Base-by-base conservation (phyloP, 2,797 vertebrate genomes). In the Lithobates sylvaticus region DNA sequence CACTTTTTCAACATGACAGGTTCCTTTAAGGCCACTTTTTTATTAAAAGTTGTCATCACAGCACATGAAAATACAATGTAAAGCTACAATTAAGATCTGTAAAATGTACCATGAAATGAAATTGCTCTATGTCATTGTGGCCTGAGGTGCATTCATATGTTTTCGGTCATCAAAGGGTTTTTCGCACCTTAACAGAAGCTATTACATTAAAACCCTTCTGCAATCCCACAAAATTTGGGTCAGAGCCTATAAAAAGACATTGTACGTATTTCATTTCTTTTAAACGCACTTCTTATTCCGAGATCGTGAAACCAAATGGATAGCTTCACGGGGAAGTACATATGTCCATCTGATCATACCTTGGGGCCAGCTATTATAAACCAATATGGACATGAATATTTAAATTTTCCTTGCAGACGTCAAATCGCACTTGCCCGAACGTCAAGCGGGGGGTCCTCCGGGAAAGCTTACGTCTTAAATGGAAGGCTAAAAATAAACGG, bases 281-380 rank as follows among this genome's bases (percentile, higher is more conserved):
- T 27, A 26, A 23, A n/a, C 5, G 9, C 18, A 27, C 15, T 71
- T 12, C 47, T 34, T 70, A 26, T 32, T 61, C n/a, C 73, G 26
- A 76, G 10, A 32, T 76, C 39, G 65, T 81, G 44, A 80, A 67
- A 67, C 27, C 27, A 26, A 47, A 74, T 13, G 71, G 23, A 69
- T 16, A 67, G 26, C 36, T 80, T 39, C 29, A 64, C 58, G 13
- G 26, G 64, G 69, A 74, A 80, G 16, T 44, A 78, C 29, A 10
- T 6, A 16, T 65, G 80, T 82, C 34, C 44, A 61, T 77, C 21
- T 75, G 78, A 64, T 18, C 69, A 39, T 76, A 74, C 80, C 85
- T 83, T 42, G 74, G 54, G 85, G 85, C 85, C 80, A 78, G 26
- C 36, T 23, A 86, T 86, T 83, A 86, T 82, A 78, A 86, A 65